Percentiles rank a stretch among this genome's conserved stretches.
Evolutionary conservation across 2,113 vertebrate species (phyloP).

Genomic region (Rallus limicola): DNA sequence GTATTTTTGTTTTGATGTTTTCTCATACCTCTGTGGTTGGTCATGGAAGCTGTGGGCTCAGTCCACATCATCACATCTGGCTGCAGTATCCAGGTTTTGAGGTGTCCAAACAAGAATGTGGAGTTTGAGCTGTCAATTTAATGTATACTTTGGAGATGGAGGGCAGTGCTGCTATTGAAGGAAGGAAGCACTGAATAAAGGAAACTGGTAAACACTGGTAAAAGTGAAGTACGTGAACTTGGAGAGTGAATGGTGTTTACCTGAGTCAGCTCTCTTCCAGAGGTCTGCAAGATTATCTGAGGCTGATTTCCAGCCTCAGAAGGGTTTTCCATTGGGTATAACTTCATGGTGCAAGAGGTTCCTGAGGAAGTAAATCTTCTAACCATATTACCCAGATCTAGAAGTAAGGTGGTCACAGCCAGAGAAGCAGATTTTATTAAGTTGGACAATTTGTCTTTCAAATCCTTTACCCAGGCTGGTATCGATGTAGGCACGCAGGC

Average conservation of each 20-base stretch:
- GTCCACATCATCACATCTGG: neutral
- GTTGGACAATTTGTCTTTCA: neutral
- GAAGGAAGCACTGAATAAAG: neutral
- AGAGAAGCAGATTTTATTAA: neutral
- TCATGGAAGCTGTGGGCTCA: neutral
- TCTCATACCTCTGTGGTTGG: neutral
- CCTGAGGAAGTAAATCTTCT: neutral
- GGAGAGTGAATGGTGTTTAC: neutral
- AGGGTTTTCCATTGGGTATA: neutral
- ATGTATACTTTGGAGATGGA: neutral
- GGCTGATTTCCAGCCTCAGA: neutral
- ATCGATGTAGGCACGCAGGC: neutral
- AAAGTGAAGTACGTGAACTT: neutral
- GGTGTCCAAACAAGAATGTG: neutral
- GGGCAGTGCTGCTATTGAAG: neutral
- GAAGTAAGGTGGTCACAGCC: neutral
- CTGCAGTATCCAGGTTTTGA: neutral
- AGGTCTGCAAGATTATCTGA: neutral
- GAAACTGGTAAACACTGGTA: neutral
- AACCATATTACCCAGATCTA: neutral
- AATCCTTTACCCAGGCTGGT: neutral
- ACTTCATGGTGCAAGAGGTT: neutral
- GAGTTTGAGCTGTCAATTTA: neutral
- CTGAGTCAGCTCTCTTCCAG: neutral
- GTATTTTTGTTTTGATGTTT: neutral